phyloP scores from a whole-genome alignment of 1,140 invertebrate genomes.

The Riptortus pedestris region DNA sequence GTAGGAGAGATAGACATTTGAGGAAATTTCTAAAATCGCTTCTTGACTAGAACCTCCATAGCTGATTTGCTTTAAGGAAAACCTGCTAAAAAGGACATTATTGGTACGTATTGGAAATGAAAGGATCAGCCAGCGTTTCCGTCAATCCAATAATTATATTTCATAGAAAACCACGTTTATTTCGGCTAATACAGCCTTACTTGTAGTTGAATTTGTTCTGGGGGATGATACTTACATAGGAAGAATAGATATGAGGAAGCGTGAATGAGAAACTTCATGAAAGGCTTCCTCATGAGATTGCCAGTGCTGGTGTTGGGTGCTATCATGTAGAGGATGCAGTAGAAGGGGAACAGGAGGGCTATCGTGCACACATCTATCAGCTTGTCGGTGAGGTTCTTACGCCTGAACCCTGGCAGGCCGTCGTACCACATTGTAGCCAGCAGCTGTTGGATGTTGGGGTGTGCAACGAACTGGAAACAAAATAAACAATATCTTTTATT shows the following conservation, averaged over 20 bases:
- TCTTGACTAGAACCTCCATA: too few species aligned
- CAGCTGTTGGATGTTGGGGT: constrained; percentile 86
- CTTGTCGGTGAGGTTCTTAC: constrained; percentile 59
- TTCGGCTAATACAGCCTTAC: too few species aligned
- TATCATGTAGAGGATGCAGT: constrained; percentile 71
- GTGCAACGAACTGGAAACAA: constrained; percentile 69
- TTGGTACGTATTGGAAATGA: too few species aligned
- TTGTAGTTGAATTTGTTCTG: too few species aligned
- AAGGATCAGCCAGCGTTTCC: too few species aligned
- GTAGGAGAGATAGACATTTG: too few species aligned
- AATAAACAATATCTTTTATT: too few species aligned
- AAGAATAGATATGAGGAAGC: constrained; percentile 87
- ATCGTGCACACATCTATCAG: constrained; percentile 59
- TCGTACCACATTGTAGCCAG: constrained; percentile 86
- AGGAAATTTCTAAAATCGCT: too few species aligned
- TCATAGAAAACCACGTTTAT: too few species aligned
- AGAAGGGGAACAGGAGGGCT: constrained; percentile 72
- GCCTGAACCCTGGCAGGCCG: constrained; percentile 74
- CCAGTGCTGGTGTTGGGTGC: constrained; percentile 64
- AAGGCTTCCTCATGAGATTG: constrained; percentile 73
- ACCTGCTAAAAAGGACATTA: too few species aligned
- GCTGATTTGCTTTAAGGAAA: too few species aligned
- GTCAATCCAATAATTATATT: too few species aligned
- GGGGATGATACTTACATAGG: constrained; percentile 64
- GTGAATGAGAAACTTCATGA: constrained; percentile 90